Evolutionary conservation across 2,113 vertebrate genomes (phyloP), one percentile per base, ranked within the genome.

Genomic region (Hyperopisus bebe): DNA sequence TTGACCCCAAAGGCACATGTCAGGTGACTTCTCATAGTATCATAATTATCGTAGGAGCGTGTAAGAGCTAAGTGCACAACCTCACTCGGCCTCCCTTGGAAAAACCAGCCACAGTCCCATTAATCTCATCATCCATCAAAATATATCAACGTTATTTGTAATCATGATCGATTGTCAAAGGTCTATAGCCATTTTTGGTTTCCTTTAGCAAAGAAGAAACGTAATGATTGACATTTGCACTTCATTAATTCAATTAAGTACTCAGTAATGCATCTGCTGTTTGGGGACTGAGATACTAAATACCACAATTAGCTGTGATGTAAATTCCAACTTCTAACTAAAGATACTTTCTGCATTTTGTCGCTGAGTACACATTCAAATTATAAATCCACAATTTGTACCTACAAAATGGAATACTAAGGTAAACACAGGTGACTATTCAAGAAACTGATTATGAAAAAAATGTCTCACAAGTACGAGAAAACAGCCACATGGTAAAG

Each of bases 181-280:
- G 51, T 66, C 77, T 55, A 50, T 53, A 91, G 11, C 17, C 39
- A 27, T 44, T n/a, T 80, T 77, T 21, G 6, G 13, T 47, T 47
- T 46, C 19, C 55, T 89, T 31, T 7, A 39, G 89, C 48, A 88
- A 90, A 89, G 85, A 86, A 88, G 87, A 35, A 48, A 80, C 74
- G 47, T 88, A 80, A 91, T 88, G 90, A 90, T 77, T 90, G 90
- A 90, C 89, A 91, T 91, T 91, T 91, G 90, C 87, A 91, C 92
- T 91, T 90, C 90, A 88, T 91, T 92, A 90, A 93, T 91, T 92
- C 89, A 91, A 91, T 93, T 91, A 92, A 89, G 82, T 21, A 90
- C 55, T 90, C 91, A 92, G 92, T 92, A 91, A 91, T 90, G 91
- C 90, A 62, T 87, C 47, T 88, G 27, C 80, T 50, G 89, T 70